phyloP scores from a whole-genome alignment of 2,797 vertebrate genomes.

The Pampus argenteus region DNA sequence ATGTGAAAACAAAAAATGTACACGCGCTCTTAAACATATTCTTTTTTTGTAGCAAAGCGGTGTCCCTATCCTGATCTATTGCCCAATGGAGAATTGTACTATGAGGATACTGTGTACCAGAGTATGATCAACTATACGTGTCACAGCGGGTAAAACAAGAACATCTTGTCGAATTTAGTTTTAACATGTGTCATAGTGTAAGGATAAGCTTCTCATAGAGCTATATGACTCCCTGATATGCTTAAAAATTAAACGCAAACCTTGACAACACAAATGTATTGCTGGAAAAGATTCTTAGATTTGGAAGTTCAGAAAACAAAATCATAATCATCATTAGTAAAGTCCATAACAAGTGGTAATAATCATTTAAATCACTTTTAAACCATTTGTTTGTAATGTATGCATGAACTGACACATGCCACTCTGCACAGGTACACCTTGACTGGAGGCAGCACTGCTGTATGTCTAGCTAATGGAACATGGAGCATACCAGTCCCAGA shows the following conservation, averaged over 20 bases:
- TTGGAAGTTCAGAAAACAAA: slow-evolving; percentile 2
- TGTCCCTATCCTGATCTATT: slow-evolving; percentile 82
- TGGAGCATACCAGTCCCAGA: slow-evolving; percentile 84
- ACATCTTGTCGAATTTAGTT: background rate
- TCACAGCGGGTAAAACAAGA: slow-evolving; percentile 85
- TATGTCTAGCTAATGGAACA: slow-evolving; percentile 83
- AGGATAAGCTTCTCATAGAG: background rate
- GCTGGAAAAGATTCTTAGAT: background rate
- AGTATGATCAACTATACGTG: slow-evolving; percentile 86
- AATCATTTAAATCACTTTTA: background rate
- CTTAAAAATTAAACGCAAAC: background rate
- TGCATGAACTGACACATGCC: slow-evolving; percentile 4
- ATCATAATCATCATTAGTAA: background rate
- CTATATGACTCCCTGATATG: background rate
- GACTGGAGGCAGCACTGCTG: slow-evolving; percentile 74
- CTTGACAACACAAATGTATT: no score
- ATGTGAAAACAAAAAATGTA: background rate
- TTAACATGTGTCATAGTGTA: background rate
- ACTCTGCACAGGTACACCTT: slow-evolving; percentile 82
- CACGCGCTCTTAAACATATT: background rate
- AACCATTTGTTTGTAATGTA: background rate
- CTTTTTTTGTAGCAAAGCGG: slow-evolving; percentile 78
- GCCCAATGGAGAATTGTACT: slow-evolving; percentile 80
- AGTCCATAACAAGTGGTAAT: background rate
- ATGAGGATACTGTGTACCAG: slow-evolving; percentile 79